A percentile compares a stretch with the other conserved stretches of the same genome.
Evolutionary conservation across 2,888 invertebrate species (phyloP).

Genomic region (Cryptophagus acutangulus): DNA sequence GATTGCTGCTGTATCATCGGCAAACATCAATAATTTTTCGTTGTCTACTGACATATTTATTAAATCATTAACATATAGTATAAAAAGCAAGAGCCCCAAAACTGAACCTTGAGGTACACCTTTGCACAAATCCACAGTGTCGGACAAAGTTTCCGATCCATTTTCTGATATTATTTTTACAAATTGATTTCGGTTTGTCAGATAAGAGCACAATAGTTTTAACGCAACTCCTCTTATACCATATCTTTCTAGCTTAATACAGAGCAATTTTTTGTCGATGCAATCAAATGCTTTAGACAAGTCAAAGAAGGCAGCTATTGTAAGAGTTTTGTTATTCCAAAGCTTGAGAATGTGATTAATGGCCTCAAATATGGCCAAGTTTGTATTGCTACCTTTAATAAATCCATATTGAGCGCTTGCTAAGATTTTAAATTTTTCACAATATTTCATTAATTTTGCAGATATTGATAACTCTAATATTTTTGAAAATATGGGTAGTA

Average conservation of each 20-base stretch:
- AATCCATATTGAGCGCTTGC: background rate
- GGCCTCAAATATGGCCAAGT: background rate
- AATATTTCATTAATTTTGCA: background rate
- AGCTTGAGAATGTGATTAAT: background rate
- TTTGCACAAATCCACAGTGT: background rate
- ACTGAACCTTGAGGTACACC: constrained; percentile 2
- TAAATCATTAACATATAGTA: constrained; percentile 1
- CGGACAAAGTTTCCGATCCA: background rate
- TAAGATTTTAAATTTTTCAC: background rate
- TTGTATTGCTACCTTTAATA: background rate
- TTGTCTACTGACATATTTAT: background rate
- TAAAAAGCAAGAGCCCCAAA: background rate
- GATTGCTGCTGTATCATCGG: background rate
- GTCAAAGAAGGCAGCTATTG: background rate
- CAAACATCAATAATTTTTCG: constrained; percentile 1
- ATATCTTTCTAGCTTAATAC: background rate
- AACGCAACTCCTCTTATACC: background rate
- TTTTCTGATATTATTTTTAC: background rate
- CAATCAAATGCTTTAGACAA: constrained; percentile 1
- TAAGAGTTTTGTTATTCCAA: background rate
- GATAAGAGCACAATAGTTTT: background rate
- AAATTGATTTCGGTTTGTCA: background rate
- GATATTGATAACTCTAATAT: background rate
- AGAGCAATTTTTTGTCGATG: background rate
- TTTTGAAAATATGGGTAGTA: background rate